Evolutionary conservation across 2,888 invertebrate species (phyloP), one percentile per base, ranked within the genome.

Genomic region (Microctonus aethiopoides): DNA sequence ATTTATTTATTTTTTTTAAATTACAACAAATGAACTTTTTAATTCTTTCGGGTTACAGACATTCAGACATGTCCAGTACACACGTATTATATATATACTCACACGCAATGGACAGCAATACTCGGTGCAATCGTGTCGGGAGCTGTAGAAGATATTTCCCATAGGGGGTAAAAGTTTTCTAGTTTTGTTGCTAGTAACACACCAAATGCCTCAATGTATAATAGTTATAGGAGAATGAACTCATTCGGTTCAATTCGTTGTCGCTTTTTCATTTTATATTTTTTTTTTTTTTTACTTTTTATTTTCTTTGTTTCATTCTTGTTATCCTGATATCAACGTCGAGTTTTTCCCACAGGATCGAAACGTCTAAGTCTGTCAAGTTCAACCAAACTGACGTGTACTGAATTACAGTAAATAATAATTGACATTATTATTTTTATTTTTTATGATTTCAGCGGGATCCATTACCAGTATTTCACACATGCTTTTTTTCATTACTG

Each of bases 111-210:
- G 29, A 29, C 29, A 7, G 7, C 29, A 29, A 29, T 29, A 29
- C 29, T 7, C 3, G 7, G 29, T 29, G 52, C 68, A 68, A 52
- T 63, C 54, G 68, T 39, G 56, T 34, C 63, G 63, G 56, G 63
- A 68, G 56, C 56, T 5, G 6, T 36, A 36, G 4, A 5, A 10
- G 10, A 70, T 65, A 70, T 70, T 70, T 65, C 65, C 70, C 65
- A 57, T 60, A 70, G 60, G 70, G 65, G 41, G 51, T 36, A 70
- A 65, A 70, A 54, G 16, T 70, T 65, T 52, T 60, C 34, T 20
- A 34, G 56, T 52, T 60, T 70, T 54, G 60, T 70, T 65, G 39
- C 36, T 36, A 10, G 54, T 26, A 26, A 34, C 56, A 51, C 24
- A 46, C 51, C 51, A 68, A 61, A 39, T 62, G 9, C 70, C 54